These are phyloP conservation scores for Gopherus evgoodei DNA, from an alignment of 2,113 vertebrate genomes.

Conservation along the genomic window DNA sequence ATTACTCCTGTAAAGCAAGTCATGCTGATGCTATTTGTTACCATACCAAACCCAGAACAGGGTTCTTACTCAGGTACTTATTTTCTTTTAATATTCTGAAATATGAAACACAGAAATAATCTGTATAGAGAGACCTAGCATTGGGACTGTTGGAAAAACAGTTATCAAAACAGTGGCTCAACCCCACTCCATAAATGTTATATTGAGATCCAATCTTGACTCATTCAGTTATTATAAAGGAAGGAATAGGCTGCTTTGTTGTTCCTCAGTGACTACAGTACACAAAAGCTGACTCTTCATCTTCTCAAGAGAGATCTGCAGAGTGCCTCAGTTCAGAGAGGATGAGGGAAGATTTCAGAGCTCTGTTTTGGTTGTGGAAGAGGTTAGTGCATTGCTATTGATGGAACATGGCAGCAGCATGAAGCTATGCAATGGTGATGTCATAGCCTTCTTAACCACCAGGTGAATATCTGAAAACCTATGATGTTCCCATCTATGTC, in stretches of 20 bases:
- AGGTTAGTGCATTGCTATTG: neutral
- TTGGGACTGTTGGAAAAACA: neutral
- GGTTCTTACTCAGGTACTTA: neutral
- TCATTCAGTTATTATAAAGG: constrained; percentile 7
- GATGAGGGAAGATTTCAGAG: neutral
- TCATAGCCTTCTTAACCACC: neutral
- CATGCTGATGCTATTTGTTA: constrained; percentile 14
- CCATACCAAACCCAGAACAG: constrained; percentile 16
- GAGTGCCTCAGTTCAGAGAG: neutral
- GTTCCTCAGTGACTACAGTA: neutral
- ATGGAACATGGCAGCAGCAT: neutral
- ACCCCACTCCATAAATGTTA: neutral
- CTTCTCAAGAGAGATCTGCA: neutral
- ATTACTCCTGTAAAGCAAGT: constrained; percentile 7
- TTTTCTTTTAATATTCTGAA: neutral
- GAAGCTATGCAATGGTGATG: neutral
- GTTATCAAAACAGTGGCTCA: neutral
- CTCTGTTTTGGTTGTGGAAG: neutral
- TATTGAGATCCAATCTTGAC: neutral
- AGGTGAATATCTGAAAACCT: neutral
- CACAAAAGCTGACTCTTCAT: neutral
- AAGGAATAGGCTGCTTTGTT: constrained; percentile 11
- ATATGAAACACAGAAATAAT: neutral
- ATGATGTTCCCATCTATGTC: neutral
- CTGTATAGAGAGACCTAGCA: neutral